These are phyloP conservation scores for Lasioglossum baleicum DNA, from an alignment of 1,140 invertebrate genomes.

Conservation along the genomic window DNA sequence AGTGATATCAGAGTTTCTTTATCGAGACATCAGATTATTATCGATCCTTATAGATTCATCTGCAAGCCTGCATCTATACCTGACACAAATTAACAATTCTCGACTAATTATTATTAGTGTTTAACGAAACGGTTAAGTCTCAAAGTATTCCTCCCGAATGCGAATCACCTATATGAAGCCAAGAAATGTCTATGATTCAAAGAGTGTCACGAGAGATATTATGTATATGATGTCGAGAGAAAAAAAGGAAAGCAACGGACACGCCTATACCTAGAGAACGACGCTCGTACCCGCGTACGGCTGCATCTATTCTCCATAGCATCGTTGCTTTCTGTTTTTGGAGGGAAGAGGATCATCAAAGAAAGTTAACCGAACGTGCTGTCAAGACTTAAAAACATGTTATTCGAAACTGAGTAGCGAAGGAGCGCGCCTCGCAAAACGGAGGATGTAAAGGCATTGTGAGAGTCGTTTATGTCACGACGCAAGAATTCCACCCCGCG, in stretches of 20 bases:
- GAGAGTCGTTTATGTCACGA: background rate
- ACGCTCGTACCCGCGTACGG: background rate
- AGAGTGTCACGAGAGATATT: no score
- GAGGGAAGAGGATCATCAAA: conserved; percentile 11
- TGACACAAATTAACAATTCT: background rate
- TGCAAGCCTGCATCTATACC: background rate
- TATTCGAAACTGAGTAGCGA: background rate
- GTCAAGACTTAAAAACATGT: background rate
- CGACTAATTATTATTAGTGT: no score
- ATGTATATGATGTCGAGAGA: no score
- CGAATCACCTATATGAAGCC: no score
- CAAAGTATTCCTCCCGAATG: no score
- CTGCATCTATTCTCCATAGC: conserved; percentile 7
- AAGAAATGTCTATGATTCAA: no score
- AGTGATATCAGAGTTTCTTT: conserved; percentile 1
- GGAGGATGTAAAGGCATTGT: background rate
- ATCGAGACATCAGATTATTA: conserved; percentile 4
- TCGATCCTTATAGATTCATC: background rate
- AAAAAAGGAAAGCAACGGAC: no score
- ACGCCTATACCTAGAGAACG: no score
- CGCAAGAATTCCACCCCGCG: background rate
- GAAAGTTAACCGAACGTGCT: conserved; percentile 15
- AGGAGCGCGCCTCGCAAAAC: background rate
- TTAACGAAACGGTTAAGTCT: no score
- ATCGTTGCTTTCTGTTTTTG: conserved; percentile 10